phyloP scores from a whole-genome alignment of 2,797 vertebrate species.

The Tokudaia muenninki region DNA sequence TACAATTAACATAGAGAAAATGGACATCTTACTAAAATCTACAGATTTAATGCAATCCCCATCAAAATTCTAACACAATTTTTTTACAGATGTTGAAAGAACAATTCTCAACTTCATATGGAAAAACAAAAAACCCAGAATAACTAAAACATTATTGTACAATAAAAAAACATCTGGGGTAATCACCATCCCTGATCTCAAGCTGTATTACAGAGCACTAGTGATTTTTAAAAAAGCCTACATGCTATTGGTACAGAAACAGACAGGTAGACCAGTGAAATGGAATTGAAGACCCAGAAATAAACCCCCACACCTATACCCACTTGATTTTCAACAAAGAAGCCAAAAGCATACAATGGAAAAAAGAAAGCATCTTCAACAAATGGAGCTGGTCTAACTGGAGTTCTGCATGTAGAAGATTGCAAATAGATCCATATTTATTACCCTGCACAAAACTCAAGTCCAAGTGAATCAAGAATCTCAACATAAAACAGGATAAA shows the following conservation, averaged over 20 bases:
- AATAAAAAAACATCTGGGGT: not conserved
- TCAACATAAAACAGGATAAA: not conserved
- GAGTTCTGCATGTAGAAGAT: not conserved
- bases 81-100: not conserved
- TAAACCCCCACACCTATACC: not conserved
- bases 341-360: not conserved
- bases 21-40: not conserved
- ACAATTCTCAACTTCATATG: not conserved
- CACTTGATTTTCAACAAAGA: not conserved
- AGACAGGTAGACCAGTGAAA: not conserved
- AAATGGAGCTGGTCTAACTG: not conserved
- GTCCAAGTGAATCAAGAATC: not conserved
- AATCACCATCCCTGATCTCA: not conserved
- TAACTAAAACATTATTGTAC: not conserved
- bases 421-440: not conserved
- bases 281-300: not conserved
- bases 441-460: not conserved
- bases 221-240: not conserved
- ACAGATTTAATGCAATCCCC: not conserved
- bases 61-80: not conserved
- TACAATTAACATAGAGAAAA: not conserved
- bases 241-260: not conserved
- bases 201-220: not conserved
- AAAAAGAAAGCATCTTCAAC: not conserved
- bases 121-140: not conserved